These are phyloP conservation scores for Dione juno DNA, from an alignment of 2,888 invertebrate species.

Conservation along the genomic window DNA sequence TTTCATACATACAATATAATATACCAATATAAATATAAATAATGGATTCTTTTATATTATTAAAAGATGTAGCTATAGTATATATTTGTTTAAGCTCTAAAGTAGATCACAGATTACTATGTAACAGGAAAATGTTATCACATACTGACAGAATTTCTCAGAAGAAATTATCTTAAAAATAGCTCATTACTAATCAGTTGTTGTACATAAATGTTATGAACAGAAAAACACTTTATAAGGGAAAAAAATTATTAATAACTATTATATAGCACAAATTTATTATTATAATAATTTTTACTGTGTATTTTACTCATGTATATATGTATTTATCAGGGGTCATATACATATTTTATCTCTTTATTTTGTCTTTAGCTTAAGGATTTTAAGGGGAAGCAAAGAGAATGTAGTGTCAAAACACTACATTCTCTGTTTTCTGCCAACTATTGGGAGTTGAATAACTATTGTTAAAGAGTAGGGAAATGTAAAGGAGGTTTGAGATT, in stretches of 20 bases:
- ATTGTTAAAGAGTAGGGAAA: no score
- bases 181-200: constrained; percentile 19
- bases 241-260: no score
- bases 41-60: not conserved
- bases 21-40: not conserved
- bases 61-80: not conserved
- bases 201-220: not conserved
- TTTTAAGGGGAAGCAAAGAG: not conserved
- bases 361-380: not conserved
- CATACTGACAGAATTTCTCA: constrained; percentile 18
- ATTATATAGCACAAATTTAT: no score
- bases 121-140: constrained; percentile 37
- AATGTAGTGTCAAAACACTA: not conserved
- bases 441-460: no score
- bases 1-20: no score
- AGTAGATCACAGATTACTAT: constrained; percentile 9
- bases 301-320: no score
- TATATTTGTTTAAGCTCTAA: not conserved
- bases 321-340: no score
- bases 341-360: no score
- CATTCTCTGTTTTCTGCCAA: not conserved
- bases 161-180: constrained; percentile 33
- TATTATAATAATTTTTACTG: no score
- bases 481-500: no score
- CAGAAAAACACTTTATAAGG: no score